A percentile compares a stretch with the other conserved stretches of the same genome.
These are phyloP conservation scores for Zaprionus lachaisei DNA, from an alignment of 1,140 invertebrate species.

Conservation along the genomic window DNA sequence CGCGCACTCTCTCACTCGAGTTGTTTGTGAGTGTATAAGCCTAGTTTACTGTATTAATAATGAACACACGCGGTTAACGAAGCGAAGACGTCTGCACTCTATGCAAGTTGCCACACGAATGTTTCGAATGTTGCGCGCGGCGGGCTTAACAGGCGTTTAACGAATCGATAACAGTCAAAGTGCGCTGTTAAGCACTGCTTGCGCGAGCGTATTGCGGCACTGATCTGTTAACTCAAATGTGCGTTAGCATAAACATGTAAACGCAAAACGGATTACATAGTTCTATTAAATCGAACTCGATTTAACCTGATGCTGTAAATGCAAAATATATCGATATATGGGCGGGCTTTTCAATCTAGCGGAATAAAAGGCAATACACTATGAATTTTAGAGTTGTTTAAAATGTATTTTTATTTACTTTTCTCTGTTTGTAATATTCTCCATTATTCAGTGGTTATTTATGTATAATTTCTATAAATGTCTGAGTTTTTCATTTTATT, in stretches of 20 bases:
- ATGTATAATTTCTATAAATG: conserved; percentile 77
- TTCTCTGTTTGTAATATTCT: conserved; percentile 64
- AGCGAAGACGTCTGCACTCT: conserved; percentile 54
- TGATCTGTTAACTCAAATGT: neutral
- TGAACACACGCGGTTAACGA: conserved; percentile 28
- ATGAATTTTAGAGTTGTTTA: conserved; percentile 55
- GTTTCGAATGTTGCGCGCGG: conserved; percentile 29
- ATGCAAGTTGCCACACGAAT: conserved; percentile 45
- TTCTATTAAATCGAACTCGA: neutral
- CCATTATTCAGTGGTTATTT: conserved; percentile 61
- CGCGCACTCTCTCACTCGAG: conserved; percentile 41
- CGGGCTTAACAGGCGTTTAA: neutral
- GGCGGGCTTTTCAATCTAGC: conserved; percentile 3
- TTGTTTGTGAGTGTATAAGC: conserved; percentile 46
- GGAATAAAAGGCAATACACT: neutral
- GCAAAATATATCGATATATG: neutral
- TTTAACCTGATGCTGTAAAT: too few species aligned
- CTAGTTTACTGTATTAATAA: conserved; percentile 47
- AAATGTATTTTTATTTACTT: conserved; percentile 74
- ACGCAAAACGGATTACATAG: neutral
- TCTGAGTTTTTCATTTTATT: conserved; percentile 51
- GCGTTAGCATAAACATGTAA: conserved; percentile 8
- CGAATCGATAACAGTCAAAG: neutral
- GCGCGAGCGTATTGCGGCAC: neutral
- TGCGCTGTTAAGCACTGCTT: neutral